phyloP scores from a whole-genome alignment of 2,888 invertebrate genomes.

The Cyaniris semiargus region DNA sequence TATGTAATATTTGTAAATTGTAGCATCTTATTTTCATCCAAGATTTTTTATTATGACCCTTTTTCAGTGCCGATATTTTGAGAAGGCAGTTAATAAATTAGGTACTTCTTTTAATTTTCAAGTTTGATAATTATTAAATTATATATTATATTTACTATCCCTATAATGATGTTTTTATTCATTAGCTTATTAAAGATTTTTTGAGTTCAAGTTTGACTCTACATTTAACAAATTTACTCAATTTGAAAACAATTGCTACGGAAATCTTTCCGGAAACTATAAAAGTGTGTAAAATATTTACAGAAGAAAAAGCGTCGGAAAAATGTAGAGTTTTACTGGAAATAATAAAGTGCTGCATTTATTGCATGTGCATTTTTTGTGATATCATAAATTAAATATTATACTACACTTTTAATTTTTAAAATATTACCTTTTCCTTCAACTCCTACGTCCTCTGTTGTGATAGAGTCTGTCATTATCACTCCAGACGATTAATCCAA shows the following conservation, averaged over 20 bases:
- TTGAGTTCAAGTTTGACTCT: background rate
- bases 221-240: background rate
- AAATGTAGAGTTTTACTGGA: background rate
- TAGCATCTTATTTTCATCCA: too few species aligned
- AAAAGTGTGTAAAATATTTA: background rate
- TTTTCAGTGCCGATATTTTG: too few species aligned
- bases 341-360: background rate
- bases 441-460: constrained; percentile 51
- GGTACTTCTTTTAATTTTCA: too few species aligned
- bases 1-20: too few species aligned
- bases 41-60: too few species aligned
- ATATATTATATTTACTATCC: too few species aligned
- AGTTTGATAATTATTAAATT: too few species aligned
- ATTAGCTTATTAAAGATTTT: too few species aligned
- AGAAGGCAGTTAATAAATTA: too few species aligned
- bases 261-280: too few species aligned
- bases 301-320: background rate
- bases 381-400: background rate
- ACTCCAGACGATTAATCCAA: constrained; percentile 38
- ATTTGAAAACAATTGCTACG: background rate
- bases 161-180: too few species aligned
- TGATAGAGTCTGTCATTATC: constrained; percentile 58
- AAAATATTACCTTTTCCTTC: constrained; percentile 62
- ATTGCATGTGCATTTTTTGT: background rate
- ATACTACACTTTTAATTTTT: background rate